Base-by-base conservation (phyloP, 1,140 invertebrate genomes). In the Chironomus striatipennis region DNA sequence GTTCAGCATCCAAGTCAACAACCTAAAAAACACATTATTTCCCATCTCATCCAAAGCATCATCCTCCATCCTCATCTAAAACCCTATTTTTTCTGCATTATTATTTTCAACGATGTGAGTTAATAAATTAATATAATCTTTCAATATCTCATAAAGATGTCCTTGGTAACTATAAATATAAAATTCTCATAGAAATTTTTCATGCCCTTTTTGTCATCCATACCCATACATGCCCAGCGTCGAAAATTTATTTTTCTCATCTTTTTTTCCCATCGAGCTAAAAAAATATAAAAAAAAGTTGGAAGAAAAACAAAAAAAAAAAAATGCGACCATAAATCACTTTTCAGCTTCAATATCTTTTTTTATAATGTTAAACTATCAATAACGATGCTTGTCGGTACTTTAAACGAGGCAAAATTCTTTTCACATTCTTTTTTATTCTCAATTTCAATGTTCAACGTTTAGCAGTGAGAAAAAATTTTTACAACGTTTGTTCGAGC, bases 311-410 rank as follows among this genome's bases (percentile, higher is more conserved):
- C 64, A 67, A 67, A 67, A 67, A n/a, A n/a, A n/a, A 12, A 57
- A 57, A 57, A 18, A 18, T 18, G 65, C 18, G 65, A 17, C 18
- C 65, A 70, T 70, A 70, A 70, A 70, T 70, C 65, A 70, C 65
- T 70, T 70, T 70, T 70, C 65, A 70, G 65, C 65, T 70, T 70
- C 65, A 70, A 20, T 70, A 70, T 70, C 65, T 70, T 70, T 17
- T 34, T 70, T 70, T 70, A 70, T 57, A 57, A 57, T 70, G 65
- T 70, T 70, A 15, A 70, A 70, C 65, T 70, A 70, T 70, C 65
- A 70, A 70, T 70, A 70, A 70, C 20, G 20, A 70, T 70, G n/a
- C 20, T 70, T 70, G 65, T 70, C 65, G 17, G 6, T 8, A 17
- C 65, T 70, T 70, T 70, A 70, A 70, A 21, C 24, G 24, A 34